These are phyloP conservation scores for Crotalus helleri DNA, from an alignment of 2,113 vertebrate species.

Conservation along the genomic window DNA sequence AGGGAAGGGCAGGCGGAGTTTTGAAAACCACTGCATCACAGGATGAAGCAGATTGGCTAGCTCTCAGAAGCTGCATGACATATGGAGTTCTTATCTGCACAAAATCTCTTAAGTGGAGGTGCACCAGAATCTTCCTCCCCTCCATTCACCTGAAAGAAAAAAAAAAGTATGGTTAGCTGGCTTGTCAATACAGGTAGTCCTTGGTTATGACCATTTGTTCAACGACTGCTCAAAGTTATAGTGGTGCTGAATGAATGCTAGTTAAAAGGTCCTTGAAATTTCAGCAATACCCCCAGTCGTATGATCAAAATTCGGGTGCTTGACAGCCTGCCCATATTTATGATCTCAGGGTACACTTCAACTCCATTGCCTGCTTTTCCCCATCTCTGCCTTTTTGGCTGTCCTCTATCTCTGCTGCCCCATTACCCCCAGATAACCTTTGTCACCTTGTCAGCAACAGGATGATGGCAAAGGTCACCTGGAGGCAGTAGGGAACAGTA, in stretches of 20 bases:
- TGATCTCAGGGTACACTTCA: neutral
- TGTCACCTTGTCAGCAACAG: neutral
- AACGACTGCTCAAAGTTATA: neutral
- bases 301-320: neutral
- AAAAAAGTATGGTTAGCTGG: neutral
- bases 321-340: neutral
- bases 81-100: conserved; percentile 79
- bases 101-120: conserved; percentile 90
- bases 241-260: neutral
- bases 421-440: neutral
- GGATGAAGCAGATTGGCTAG: conserved; percentile 66
- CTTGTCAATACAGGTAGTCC: neutral
- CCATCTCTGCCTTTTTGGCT: neutral
- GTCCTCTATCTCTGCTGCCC: neutral
- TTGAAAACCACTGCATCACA: neutral
- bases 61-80: conserved; percentile 75
- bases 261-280: neutral
- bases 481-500: neutral
- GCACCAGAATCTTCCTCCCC: conserved; percentile 80
- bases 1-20: neutral
- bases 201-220: neutral
- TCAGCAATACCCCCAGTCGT: neutral
- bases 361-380: neutral
- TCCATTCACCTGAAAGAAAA: conserved; percentile 66
- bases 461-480: neutral